Evolutionary conservation across 2,113 vertebrate species (phyloP), one percentile per base, ranked within the genome.

Genomic region (Platanista minor): DNA sequence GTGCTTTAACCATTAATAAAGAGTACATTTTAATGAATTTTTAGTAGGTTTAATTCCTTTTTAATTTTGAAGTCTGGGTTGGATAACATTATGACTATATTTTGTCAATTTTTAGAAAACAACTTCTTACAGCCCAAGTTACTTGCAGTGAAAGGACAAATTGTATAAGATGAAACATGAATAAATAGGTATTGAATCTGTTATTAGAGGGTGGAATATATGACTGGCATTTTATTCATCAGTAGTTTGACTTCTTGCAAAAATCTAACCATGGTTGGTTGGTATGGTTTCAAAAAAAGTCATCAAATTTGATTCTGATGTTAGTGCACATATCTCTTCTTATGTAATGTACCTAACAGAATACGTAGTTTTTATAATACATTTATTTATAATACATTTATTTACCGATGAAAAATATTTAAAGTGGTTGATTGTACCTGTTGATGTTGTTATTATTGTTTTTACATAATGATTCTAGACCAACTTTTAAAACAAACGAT

Each of bases 61-160:
- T 93, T 41, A 90, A 69, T 74, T 57, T 41, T 94, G 36, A 75
- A 83, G 13, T 80, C 18, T 80, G 15, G 9, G 18, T 83, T 78
- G 36, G 23, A 78, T 93, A 93, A 71, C 11, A 13, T 87, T 85
- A 43, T 61, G n/a, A 81, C 6, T 57, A 33, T 66, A 67, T 94
- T 91, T 93, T 94, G 87, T 93, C 95, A 54, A 46, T 39, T 87
- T 95, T 88, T 78, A 72, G 69, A 80, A 77, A 91, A 54, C 14
- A 75, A 78, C 2, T 86, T 83, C n/a, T 74, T 90, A 74, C 8
- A 25, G 86, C 49, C 4, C 12, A 41, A 14, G 17, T 23, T 69
- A 39, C 36, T 88, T 77, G 33, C 23, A 82, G 71, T 66, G 43
- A 61, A 88, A 94, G 61, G 11, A 49, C n/a, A 85, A 66, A 78